Conservation (phyloP, 2,888 invertebrate species). For the Schizotus pectinicornis region DNA sequence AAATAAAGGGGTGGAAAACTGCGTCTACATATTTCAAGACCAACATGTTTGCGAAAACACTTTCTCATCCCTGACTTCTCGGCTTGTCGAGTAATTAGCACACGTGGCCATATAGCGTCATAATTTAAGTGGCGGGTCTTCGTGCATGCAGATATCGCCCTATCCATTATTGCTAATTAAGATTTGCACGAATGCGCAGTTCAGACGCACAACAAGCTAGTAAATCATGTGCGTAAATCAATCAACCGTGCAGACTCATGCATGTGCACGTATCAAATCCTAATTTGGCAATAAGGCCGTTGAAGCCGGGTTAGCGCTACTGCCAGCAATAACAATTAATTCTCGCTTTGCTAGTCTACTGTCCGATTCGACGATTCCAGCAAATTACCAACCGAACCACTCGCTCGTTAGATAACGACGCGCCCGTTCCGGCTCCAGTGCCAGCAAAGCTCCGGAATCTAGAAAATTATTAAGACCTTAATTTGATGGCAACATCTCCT, state of each 20-base stretch:
- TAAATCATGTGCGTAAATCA: constrained; percentile 14
- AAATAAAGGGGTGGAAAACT: constrained; percentile 16
- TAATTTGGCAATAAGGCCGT: constrained; percentile 2
- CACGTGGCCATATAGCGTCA: constrained; percentile 2
- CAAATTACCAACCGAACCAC: no score
- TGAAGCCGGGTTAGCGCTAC: no score
- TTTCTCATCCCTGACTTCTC: background rate
- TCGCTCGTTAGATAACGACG: no score
- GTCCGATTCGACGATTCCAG: no score
- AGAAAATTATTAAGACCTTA: no score
- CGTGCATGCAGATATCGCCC: background rate
- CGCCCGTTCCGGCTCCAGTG: no score
- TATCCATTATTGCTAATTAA: constrained; percentile 21
- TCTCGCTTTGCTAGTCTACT: no score
- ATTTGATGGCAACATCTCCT: no score
- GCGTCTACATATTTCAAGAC: background rate
- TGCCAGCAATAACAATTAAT: no score
- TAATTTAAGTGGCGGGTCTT: background rate
- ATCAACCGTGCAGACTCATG: constrained; percentile 6
- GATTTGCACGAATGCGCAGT: constrained; percentile 16
- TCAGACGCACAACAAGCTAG: background rate
- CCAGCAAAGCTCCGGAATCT: no score
- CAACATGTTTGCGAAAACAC: no score
- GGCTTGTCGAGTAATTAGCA: background rate
- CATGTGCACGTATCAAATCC: constrained; percentile 11